phyloP scores from a whole-genome alignment of 2,113 vertebrate species.

The Damaliscus lunatus region DNA sequence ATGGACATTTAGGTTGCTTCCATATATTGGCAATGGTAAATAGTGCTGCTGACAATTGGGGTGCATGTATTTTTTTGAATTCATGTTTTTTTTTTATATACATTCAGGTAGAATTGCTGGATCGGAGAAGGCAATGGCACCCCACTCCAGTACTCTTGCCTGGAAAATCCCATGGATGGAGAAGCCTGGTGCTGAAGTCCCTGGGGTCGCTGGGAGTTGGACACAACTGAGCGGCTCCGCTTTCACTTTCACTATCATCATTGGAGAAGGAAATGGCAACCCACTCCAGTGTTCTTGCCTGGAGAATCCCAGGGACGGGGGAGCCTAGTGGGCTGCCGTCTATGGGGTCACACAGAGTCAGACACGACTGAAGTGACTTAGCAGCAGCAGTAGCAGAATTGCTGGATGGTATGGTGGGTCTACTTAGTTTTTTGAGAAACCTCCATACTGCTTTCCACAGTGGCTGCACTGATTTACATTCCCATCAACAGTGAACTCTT shows the following conservation, averaged over 20 bases:
- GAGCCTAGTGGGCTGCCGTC: no score
- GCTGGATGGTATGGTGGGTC: background rate
- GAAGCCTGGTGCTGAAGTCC: no score
- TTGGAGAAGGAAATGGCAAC: no score
- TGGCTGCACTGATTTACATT: background rate
- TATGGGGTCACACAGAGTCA: no score
- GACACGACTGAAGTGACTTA: no score
- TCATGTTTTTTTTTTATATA: background rate
- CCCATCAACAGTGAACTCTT: background rate
- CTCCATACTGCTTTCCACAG: background rate
- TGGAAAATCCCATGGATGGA: no score
- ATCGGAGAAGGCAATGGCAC: background rate
- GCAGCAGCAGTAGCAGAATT: background rate
- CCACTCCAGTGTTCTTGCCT: no score
- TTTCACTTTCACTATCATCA: no score
- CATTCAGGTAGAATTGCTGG: background rate
- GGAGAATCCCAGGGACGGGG: no score
- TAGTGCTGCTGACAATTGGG: background rate
- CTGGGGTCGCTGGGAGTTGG: no score
- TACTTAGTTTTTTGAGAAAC: background rate
- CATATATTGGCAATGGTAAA: background rate
- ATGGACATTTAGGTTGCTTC: background rate
- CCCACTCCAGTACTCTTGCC: no score
- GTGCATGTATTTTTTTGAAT: background rate
- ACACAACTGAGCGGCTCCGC: no score